Conservation (phyloP, 2,888 invertebrate genomes). For the Clunio marinus region DNA sequence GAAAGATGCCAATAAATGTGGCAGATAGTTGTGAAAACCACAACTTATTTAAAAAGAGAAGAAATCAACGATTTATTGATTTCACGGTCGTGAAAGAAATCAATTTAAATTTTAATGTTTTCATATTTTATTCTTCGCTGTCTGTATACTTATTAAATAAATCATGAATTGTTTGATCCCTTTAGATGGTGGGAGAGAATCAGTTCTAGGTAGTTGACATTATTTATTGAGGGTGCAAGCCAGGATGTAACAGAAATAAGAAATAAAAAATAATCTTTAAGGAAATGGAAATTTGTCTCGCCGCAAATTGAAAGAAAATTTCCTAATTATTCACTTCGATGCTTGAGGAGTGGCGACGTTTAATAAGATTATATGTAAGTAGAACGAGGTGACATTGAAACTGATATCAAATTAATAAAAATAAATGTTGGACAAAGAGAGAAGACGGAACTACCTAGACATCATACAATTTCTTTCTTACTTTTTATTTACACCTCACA, state of each 20-base stretch:
- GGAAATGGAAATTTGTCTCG: slow-evolving; percentile 34
- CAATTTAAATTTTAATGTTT: too few relatives aligned
- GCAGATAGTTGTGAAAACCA: too few relatives aligned
- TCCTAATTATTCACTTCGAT: background rate
- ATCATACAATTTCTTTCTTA: background rate
- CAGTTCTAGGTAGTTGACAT: slow-evolving; percentile 9
- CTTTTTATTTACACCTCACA: slow-evolving; percentile 36
- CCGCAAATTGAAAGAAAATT: slow-evolving; percentile 28
- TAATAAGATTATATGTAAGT: slow-evolving; percentile 9
- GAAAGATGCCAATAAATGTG: too few relatives aligned
- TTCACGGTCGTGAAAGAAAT: too few relatives aligned
- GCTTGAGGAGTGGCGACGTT: background rate
- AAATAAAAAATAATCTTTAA: slow-evolving; percentile 22
- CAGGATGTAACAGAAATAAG: background rate
- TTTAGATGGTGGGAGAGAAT: slow-evolving; percentile 10
- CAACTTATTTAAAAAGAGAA: too few relatives aligned
- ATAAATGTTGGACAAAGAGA: background rate
- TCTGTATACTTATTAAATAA: too few relatives aligned
- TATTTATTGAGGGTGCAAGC: slow-evolving; percentile 1
- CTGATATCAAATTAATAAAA: background rate
- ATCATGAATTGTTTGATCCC: slow-evolving; percentile 13
- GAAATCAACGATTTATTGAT: too few relatives aligned
- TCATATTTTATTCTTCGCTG: too few relatives aligned
- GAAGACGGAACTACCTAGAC: slow-evolving; percentile 15
- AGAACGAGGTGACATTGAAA: background rate